Conservation (phyloP, 2,888 invertebrate species). For the Allacma fusca region DNA sequence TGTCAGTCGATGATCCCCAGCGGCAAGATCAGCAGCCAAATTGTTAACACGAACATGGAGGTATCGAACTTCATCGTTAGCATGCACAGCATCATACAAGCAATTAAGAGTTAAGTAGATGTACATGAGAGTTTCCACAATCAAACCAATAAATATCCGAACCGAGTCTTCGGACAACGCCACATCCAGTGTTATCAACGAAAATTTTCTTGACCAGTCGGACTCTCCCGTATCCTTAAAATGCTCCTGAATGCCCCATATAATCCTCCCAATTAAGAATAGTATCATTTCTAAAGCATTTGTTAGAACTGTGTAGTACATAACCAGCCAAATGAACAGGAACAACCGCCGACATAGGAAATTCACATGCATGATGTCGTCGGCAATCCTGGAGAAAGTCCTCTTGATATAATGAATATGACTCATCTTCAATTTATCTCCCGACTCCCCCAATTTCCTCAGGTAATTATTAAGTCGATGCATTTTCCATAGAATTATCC, state of each 20-base stretch:
- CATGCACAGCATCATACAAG: slow-evolving; percentile 1
- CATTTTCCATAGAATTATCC: neutral
- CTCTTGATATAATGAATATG: neutral
- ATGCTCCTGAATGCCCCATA: no score
- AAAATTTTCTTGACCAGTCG: no score
- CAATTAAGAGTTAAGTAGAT: neutral
- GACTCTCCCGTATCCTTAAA: no score
- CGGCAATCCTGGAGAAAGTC: neutral
- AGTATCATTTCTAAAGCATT: no score
- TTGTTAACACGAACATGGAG: neutral
- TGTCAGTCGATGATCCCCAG: neutral
- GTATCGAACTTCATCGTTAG: neutral
- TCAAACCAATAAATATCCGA: neutral
- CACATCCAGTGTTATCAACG: neutral
- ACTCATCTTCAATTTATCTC: neutral
- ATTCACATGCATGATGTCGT: neutral
- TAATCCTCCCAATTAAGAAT: no score
- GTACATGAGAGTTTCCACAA: neutral
- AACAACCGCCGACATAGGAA: neutral
- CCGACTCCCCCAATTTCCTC: neutral
- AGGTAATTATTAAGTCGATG: neutral
- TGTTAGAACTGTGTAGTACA: no score
- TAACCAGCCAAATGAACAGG: no score
- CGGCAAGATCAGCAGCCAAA: neutral
- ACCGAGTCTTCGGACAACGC: neutral